Evolutionary conservation across 2,113 vertebrate species (phyloP).

Genomic region (Ailurus styani): DNA sequence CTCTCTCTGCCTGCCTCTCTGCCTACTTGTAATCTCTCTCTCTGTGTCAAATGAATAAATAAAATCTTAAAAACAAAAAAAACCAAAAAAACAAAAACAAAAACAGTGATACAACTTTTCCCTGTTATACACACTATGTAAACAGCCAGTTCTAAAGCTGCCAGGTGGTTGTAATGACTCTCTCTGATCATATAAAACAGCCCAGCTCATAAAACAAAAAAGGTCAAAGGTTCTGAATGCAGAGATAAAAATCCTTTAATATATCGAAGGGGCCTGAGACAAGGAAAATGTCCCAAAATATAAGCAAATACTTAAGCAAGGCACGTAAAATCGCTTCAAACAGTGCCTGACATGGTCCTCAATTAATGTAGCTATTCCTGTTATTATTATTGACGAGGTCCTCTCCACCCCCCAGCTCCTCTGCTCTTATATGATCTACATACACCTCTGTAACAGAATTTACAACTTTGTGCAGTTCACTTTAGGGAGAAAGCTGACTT

Average conservation of each 20-base stretch:
- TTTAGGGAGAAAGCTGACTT: background rate
- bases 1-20: too few relatives aligned
- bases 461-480: background rate
- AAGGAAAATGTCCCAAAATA: background rate
- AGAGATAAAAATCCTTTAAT: constrained; percentile 7
- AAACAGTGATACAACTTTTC: background rate
- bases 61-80: too few relatives aligned
- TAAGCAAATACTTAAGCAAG: background rate
- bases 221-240: constrained; percentile 16
- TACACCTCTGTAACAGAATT: background rate
- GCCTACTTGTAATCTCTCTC: too few relatives aligned
- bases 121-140: background rate
- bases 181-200: background rate
- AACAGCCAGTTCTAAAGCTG: background rate
- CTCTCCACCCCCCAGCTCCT: background rate
- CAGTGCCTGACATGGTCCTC: background rate
- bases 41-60: too few relatives aligned
- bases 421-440: background rate
- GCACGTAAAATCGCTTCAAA: background rate
- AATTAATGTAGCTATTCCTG: background rate
- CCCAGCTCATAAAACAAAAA: constrained; percentile 2
- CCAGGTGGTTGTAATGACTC: background rate
- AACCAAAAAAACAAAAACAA: too few relatives aligned
- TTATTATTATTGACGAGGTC: background rate
- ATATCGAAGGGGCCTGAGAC: background rate